Evolutionary conservation across 2,113 vertebrate species (phyloP).

Genomic region (Oncorhynchus mykiss): DNA sequence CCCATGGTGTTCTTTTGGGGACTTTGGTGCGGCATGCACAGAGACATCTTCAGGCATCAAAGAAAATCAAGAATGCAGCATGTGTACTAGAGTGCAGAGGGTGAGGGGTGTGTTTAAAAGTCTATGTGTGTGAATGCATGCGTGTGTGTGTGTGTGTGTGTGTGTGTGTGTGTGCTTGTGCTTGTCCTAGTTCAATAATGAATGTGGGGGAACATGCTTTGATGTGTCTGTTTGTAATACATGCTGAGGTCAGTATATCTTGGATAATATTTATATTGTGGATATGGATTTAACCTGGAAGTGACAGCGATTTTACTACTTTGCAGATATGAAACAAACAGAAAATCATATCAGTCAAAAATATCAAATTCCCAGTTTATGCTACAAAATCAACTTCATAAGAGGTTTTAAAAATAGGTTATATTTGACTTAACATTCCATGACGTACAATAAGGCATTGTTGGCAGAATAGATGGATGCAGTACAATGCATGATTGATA

Average conservation of each 20-base stretch:
- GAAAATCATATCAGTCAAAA: too few relatives aligned
- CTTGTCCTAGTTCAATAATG: slow-evolving; percentile 28
- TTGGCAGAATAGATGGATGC: too few relatives aligned
- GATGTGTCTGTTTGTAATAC: slow-evolving; percentile 11
- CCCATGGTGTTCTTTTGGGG: background rate
- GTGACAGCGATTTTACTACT: too few relatives aligned
- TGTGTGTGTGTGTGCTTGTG: slow-evolving; percentile 12
- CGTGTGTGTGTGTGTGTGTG: slow-evolving; percentile 24
- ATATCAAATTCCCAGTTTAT: too few relatives aligned
- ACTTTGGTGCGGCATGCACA: background rate
- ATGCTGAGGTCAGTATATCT: background rate
- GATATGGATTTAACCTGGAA: background rate
- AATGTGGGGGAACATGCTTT: slow-evolving; percentile 25
- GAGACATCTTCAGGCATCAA: background rate
- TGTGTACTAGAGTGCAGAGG: slow-evolving; percentile 7
- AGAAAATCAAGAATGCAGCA: slow-evolving; percentile 59
- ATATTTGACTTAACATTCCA: too few relatives aligned
- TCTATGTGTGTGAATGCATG: slow-evolving; percentile 10
- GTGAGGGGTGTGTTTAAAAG: slow-evolving; percentile 9
- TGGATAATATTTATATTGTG: background rate
- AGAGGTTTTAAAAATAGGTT: too few relatives aligned
- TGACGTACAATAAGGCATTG: too few relatives aligned
- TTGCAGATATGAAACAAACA: too few relatives aligned
- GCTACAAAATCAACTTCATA: too few relatives aligned
- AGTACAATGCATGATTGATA: too few relatives aligned